phyloP scores from a whole-genome alignment of 2,888 invertebrate genomes.

The Trimorus sp. region DNA sequence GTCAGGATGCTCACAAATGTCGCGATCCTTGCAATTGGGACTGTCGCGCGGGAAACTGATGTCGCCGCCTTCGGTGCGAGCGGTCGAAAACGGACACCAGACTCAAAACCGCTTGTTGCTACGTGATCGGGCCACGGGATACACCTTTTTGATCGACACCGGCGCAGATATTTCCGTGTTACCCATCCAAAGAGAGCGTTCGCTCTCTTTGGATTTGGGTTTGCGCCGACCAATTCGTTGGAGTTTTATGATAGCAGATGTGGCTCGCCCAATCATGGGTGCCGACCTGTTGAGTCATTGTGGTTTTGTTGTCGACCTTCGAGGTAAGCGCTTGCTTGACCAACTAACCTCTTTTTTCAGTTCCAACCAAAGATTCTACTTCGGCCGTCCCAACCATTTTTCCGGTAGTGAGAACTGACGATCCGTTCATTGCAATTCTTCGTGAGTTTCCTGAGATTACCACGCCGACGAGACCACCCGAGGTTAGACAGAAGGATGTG shows the following conservation, averaged over 20 bases:
- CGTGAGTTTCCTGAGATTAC: constrained; percentile 26
- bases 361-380: not conserved
- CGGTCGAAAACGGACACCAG: constrained; percentile 4
- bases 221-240: constrained; percentile 71
- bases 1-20: constrained; percentile 15
- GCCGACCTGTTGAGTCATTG: constrained; percentile 71
- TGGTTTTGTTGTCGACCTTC: constrained; percentile 13
- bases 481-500: not conserved
- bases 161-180: constrained; percentile 49
- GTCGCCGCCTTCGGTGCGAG: constrained; percentile 1
- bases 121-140: constrained; percentile 25
- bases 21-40: constrained; percentile 7
- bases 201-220: constrained; percentile 69
- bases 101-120: constrained; percentile 42
- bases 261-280: constrained; percentile 75
- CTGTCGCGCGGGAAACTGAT: constrained; percentile 15
- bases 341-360: not conserved
- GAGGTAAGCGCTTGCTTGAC: constrained; percentile 5
- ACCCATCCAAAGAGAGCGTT: constrained; percentile 33
- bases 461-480: not conserved
- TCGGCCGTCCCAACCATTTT: not conserved
- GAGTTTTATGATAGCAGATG: constrained; percentile 74
- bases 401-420: not conserved
- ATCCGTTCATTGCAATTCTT: not conserved
- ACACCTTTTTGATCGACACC: constrained; percentile 34